A percentile compares a stretch with the other conserved stretches of the same genome.
Evolutionary conservation across 2,113 vertebrate genomes (phyloP).

Genomic region (Gallinago undulata): DNA sequence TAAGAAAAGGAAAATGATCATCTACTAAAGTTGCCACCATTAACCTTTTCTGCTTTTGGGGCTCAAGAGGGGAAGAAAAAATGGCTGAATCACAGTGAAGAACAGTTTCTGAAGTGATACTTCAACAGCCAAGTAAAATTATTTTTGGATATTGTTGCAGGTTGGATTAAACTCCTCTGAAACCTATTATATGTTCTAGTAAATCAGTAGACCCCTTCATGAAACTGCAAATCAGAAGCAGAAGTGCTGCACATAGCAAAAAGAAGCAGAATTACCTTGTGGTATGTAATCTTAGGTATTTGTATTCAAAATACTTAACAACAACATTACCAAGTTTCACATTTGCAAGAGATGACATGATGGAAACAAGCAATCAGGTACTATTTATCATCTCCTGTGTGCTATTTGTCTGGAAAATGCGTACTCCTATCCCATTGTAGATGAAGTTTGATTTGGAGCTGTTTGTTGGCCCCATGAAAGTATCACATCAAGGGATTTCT

Average conservation of each 20-base stretch:
- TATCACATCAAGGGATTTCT: background rate
- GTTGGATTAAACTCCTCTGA: background rate
- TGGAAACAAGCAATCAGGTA: background rate
- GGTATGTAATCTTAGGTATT: background rate
- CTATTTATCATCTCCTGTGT: background rate
- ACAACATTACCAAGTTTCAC: background rate
- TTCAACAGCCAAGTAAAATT: conserved; percentile 10
- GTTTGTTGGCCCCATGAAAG: background rate
- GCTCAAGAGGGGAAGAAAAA: background rate
- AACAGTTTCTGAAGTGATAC: background rate
- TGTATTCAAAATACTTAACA: background rate
- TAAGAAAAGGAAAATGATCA: background rate
- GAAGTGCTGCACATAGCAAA: background rate
- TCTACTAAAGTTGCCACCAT: background rate
- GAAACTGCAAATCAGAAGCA: background rate
- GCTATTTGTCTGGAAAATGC: background rate
- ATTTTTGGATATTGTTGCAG: background rate
- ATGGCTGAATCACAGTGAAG: background rate
- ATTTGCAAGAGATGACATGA: background rate
- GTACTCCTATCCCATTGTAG: background rate
- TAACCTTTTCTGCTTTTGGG: conserved; percentile 35
- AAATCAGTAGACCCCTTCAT: background rate
- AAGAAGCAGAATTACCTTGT: background rate
- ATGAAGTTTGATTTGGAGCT: background rate
- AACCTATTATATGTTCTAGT: background rate